Base-by-base conservation (phyloP, 2,797 vertebrate species). In the Eulemur albifrons region DNA sequence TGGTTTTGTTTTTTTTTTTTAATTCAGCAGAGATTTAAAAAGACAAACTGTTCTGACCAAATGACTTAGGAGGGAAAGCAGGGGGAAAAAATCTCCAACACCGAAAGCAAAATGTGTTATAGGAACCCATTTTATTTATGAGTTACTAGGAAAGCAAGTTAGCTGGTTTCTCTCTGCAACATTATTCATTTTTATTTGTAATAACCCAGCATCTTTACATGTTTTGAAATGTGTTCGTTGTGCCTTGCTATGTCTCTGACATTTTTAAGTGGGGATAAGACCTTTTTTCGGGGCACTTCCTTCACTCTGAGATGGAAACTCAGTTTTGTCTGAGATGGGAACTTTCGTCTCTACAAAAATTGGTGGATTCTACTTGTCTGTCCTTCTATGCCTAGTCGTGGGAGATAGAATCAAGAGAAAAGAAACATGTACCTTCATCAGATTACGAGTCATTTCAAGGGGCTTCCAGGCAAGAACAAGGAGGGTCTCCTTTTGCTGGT, bases 41-140 rank as follows among this genome's bases (percentile, higher is more conserved):
- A n/a, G 6, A 4, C 3, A 48, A n/a, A 50, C 57, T 12, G 13
- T 59, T 73, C 18, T 35, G 4, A n/a, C 0, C 0, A 7, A 38
- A 38, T 8, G 35, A 32, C 13, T 8, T 43, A 13, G 32, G 10
- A 7, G 4, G 32, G 25, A 27, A 4, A 5, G 7, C 18, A 32
- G 25, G 2, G 4, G 0, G 5, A 21, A 25, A 23, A 73, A 6
- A 11, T 32, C 20, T 43, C 23, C 12, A 5, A 0, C 48, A 80
- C 4, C 4, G 7, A 57, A 59, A 79, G 25, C 52, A 25, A 12
- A 45, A 25, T 11, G 4, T 38, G 23, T 4, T 38, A 54, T 15
- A 17, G 27, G 21, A 75, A 2, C 7, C 17, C 7, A 5, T 8
- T 9, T 17, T 57, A 14, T 57, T 20, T 7, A 15, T 65, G 35